Evolutionary conservation across 2,888 invertebrate genomes (phyloP), one percentile per base, ranked within the genome.

Genomic region (Leptinotarsa peninsularis): DNA sequence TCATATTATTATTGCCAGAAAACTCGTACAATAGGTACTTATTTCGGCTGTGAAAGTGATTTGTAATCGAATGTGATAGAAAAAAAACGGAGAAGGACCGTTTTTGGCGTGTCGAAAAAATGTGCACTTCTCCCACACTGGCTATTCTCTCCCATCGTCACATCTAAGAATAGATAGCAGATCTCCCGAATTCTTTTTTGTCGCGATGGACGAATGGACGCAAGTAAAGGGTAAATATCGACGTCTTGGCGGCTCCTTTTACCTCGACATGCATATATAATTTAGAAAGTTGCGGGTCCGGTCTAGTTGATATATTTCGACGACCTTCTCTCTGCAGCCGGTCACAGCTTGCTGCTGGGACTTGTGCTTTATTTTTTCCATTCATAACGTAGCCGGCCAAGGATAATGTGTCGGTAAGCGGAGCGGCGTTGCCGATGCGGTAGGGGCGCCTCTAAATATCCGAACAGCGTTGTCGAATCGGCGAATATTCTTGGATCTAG

Each of bases 141-240:
- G 78, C 74, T 72, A 72, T 72, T 76, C 17, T 52, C 66, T 70
- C 66, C 70, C 74, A 69, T 66, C 82, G 85, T 86, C 86, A 85
- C 81, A 77, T 85, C 87, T 85, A 86, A 86, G 86, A 88, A 87
- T 87, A 88, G 83, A 77, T 5, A 17, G 33, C 33, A 7, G 17
- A 74, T 66, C 73, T 56, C 69, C 63, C 68, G 60, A 67, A 76
- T 70, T 78, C 43, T 33, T 67, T 80, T 58, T 18, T 49, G 49
- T 76, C 76, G 80, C 78, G 78, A 84, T 83, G 83, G 82, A 82
- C 27, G 80, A 80, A 74, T 83, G 83, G 83, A 83, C 81, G 56
- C 76, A 80, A 70, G 83, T 83, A 74, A 83, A 79, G 83, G 83
- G 83, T 83, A 83, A 81, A 74, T 76, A 73, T 71, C 60, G 60